Evolutionary conservation across 2,797 vertebrate species (phyloP), one percentile per base, ranked within the genome.

Genomic region (Phataginus tetradactyla): DNA sequence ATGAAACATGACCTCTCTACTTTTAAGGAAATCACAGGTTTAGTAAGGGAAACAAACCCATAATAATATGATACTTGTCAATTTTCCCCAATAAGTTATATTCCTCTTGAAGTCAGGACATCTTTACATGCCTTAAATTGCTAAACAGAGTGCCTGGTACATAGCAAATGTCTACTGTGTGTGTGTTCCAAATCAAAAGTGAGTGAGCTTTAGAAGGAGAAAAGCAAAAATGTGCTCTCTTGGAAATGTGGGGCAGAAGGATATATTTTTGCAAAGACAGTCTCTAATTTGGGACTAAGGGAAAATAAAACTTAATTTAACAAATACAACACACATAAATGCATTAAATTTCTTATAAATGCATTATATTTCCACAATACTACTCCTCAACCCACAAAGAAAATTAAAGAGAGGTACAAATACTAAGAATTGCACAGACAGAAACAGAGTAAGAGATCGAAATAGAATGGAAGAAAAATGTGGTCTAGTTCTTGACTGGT

Each of bases 181-280:
- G 5, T 86, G 85, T 34, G 51, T 66, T 78, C 34, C 72, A 81
- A 37, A 94, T 86, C 80, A 96, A 92, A 92, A 34, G 66, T 25
- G n/a, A 91, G 12, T 79, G 21, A 89, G 23, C 45, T 64, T 61
- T 87, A 83, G 68, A 53, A 69, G 42, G 78, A 90, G 68, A 83
- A 90, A 95, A 93, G 45, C 34, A 89, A 91, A 91, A 49, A 79
- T 74, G 83, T 71, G 61, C 49, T 87, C 75, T 97, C 90, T 79
- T 34, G 66, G 74, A 96, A 94, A 96, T 51, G 29, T 71, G 61
- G 15, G 66, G 32, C 34, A 78, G 20, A 84, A 51, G 68, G 68
- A 94, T 85, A 14, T 23, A 83, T 27, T 90, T 14, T 29, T 87
- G 25, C 64, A 87, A 97, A 94, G 51, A 79, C 15, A 79, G 81